Conservation (phyloP, 2,113 vertebrate genomes). For the Aplodontia rufa region DNA sequence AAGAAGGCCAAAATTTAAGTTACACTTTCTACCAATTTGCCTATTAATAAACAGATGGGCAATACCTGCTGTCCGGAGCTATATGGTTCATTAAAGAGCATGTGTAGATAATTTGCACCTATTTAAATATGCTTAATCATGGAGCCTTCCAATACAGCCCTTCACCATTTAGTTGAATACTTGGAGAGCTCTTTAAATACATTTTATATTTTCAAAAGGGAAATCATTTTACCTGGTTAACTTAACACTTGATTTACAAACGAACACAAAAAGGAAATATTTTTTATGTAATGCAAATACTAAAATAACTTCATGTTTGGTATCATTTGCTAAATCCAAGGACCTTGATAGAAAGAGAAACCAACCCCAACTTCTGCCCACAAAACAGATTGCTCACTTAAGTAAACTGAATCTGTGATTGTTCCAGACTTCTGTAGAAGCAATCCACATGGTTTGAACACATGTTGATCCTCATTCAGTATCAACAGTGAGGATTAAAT, state of each 20-base stretch:
- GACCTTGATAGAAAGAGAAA: background rate
- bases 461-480: background rate
- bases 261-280: background rate
- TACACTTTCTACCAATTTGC: background rate
- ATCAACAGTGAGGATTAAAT: background rate
- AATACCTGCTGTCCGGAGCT: background rate
- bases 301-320: background rate
- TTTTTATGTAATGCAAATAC: background rate
- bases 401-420: background rate
- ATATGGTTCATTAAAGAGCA: background rate
- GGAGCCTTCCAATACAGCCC: background rate
- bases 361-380: background rate
- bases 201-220: background rate
- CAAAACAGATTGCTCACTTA: background rate
- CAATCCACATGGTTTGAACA: accelerated
- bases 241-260: slow-evolving; percentile 16
- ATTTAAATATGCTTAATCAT: background rate
- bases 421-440: background rate
- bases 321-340: background rate
- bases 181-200: slow-evolving; percentile 21
- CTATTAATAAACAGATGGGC: background rate
- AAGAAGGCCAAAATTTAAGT: background rate
- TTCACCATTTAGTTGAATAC: slow-evolving; percentile 20
- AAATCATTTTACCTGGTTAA: background rate
- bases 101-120: background rate